phyloP scores from a whole-genome alignment of 2,888 invertebrate genomes.

The Patella depressa region DNA sequence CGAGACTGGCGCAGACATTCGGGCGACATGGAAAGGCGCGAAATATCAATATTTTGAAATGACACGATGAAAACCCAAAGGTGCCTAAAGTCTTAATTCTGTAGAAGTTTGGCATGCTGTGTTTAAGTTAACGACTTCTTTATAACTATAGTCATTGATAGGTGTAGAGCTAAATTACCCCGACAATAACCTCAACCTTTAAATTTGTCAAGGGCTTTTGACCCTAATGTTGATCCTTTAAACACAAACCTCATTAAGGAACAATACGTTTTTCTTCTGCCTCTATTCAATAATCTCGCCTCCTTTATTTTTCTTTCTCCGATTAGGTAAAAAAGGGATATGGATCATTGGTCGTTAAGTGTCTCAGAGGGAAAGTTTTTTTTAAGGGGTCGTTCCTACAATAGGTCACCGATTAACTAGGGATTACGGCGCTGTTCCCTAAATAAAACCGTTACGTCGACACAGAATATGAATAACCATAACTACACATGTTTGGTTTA shows the following conservation, averaged over 20 bases:
- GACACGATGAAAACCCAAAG: not conserved
- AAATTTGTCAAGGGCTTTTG: conserved; percentile 3
- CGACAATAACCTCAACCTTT: not conserved
- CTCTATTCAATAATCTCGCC: not conserved
- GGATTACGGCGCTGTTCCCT: too few relatives aligned
- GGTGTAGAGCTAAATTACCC: conserved; percentile 1
- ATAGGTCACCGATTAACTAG: not conserved
- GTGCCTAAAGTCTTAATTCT: too few relatives aligned
- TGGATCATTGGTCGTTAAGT: not conserved
- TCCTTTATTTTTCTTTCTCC: not conserved
- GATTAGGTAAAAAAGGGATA: not conserved
- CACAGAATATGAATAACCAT: too few relatives aligned
- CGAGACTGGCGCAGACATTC: not conserved
- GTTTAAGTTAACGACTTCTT: not conserved
- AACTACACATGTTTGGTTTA: too few relatives aligned
- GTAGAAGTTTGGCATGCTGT: not conserved
- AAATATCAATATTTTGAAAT: conserved; percentile 2
- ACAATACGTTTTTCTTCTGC: not conserved
- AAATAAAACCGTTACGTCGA: too few relatives aligned
- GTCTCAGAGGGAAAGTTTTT: not conserved
- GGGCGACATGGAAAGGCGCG: conserved; percentile 4
- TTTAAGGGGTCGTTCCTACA: not conserved
- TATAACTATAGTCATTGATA: too few relatives aligned
- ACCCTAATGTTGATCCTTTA: conserved; percentile 8
- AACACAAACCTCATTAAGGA: not conserved